Base-by-base conservation (phyloP, 2,797 vertebrate genomes). In the Myotis pilosus region DNA sequence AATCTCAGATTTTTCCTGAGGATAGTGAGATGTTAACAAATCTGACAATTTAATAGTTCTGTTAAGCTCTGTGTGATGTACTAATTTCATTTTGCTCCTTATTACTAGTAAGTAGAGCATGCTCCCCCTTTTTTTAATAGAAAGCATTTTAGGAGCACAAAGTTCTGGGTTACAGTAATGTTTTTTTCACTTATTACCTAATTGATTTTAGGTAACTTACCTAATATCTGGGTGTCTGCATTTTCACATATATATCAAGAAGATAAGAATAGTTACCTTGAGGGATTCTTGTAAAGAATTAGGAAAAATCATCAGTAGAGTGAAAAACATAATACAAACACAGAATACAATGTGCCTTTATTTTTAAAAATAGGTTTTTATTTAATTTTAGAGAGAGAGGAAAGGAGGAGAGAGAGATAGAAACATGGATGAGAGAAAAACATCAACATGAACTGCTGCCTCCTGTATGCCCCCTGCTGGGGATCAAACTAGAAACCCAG, bases 1-100 rank as follows among this genome's bases (percentile, higher is more conserved):
- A 5, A 8, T 87, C 41, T 93, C 41, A 33, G 3, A 55, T 84
- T 92, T 64, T 69, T 55, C 69, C 22, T 55, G 30, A 94, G 33
- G 49, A 76, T 62, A 55, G 7, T 51, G 49, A 69, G 1, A 38
- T 91, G 30, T 22, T 72, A 89, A 62, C 17, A 72, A 83, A 68
- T 69, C 23, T 87, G 84, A 53, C 76, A 96, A n/a, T 49, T 68
- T 19, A 76, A n/a, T 87, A 85, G 72, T 85, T 57, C 64, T 87
- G 5, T 64, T 91, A 90, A 87, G 44, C 23, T 84, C 44, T 33
- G 3, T 57, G 28, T 84, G 28, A 22, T 72, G 25, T 72, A 57
- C 57, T 79, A n/a, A 75, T 92, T 83, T 68, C 28, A 64, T 93
- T 74, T 87, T 28, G 36, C 6, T 80, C 13, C 47, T 79, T 74